Percentiles rank a stretch among this genome's conserved stretches.
phyloP scores from a whole-genome alignment of 2,888 invertebrate genomes.

The Drosophila pseudotakahashii region DNA sequence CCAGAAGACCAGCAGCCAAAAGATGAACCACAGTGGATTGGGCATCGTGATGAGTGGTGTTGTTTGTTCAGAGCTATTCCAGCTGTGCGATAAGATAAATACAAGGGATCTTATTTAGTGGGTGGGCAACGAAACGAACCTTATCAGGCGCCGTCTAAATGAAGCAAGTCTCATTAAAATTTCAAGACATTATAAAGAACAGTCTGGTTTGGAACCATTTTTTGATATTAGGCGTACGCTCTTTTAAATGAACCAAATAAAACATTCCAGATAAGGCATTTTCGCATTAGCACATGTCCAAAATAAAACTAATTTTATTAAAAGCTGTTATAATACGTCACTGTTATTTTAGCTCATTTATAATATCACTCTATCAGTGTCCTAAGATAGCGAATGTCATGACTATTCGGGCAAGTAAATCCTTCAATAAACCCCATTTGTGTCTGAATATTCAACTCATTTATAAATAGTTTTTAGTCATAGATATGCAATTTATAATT shows the following conservation, averaged over 20 bases:
- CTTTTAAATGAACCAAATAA: background rate
- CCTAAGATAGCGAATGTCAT: conserved; percentile 10
- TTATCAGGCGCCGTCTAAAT: conserved; percentile 12
- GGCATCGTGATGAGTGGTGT: conserved; percentile 84
- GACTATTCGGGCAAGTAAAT: conserved; percentile 1
- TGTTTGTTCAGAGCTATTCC: conserved; percentile 24
- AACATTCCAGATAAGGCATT: background rate
- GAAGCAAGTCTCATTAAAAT: conserved; percentile 12
- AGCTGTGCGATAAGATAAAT: conserved; percentile 57
- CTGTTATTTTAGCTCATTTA: background rate
- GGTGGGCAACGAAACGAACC: background rate
- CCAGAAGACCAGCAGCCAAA: conserved; percentile 90
- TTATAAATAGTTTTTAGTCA: background rate
- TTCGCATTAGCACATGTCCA: no score
- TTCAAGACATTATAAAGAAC: background rate
- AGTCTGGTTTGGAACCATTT: background rate
- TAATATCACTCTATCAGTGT: conserved; percentile 20
- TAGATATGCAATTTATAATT: background rate
- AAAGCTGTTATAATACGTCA: conserved; percentile 1
- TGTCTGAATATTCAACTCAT: background rate
- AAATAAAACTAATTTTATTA: background rate
- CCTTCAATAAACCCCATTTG: conserved; percentile 1
- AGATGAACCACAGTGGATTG: conserved; percentile 88
- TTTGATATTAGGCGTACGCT: background rate
- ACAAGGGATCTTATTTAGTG: conserved; percentile 19